Base-by-base conservation (phyloP, 2,113 vertebrate genomes). In the Psittacula cyanocephala region DNA sequence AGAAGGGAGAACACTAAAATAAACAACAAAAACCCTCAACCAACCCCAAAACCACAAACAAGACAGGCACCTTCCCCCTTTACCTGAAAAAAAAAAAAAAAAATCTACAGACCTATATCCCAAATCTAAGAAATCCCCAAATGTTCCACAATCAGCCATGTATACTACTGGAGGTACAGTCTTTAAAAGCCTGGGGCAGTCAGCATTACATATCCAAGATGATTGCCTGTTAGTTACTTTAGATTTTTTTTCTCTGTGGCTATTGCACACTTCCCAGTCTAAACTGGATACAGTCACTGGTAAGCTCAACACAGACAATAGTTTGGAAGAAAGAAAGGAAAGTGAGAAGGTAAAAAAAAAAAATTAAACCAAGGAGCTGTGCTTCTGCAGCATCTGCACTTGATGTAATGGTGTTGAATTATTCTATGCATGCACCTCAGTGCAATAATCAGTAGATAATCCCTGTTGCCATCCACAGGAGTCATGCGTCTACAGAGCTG, bases 401-500 rank as follows among this genome's bases (percentile, higher is more conserved):
- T 86, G 49, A 71, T 35, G 75, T 88, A 94, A 86, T 70, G 63
- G 20, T 7, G 10, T 39, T 88, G 88, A 96, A 91, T 91, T 93
- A 95, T 84, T 95, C 92, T 78, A 13, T 78, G 72, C 77, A 71
- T 92, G 89, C 41, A 87, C 47, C 25, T 91, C 57, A 52, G 22
- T 84, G 74, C 57, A 89, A 76, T 95, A 96, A 89, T 89, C 89
- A 85, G 83, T 76, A 89, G 89, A 92, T 91, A 95, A 89, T 87
- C 91, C 87, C 65, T 91, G 47, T 62, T 95, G 69, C 57, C 78
- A 91, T 95, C 91, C 86, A 89, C 62, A 81, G 79, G 60, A 96
- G 33, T 86, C 11, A 12, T 74, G 76, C 82, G 75, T 93, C 68
- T 86, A 69, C 76, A 68, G 81, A 92, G 37, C 79, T 50, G 55